phyloP scores from a whole-genome alignment of 1,140 invertebrate genomes.

The Aphelinus atriplicis region DNA sequence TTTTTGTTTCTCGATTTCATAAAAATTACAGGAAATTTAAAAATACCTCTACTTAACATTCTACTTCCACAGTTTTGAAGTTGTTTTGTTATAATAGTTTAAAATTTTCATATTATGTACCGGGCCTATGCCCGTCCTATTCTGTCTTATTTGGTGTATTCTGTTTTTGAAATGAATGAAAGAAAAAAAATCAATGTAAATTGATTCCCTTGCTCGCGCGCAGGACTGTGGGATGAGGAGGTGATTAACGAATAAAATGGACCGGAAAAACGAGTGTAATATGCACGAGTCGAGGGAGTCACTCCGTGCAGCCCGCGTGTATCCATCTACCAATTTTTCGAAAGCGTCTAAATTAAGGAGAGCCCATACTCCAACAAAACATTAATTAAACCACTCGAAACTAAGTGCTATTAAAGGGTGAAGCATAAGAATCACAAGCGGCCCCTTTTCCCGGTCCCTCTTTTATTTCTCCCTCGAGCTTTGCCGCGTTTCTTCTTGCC shows the following conservation, averaged over 20 bases:
- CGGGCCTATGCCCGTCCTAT: too few relatives aligned
- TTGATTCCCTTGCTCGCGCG: too few relatives aligned
- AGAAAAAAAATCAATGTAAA: too few relatives aligned
- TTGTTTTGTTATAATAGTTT: too few relatives aligned
- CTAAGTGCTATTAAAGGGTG: constrained; percentile 58
- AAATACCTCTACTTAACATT: too few relatives aligned
- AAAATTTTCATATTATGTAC: too few relatives aligned
- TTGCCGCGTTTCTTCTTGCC: background rate
- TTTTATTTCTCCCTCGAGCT: background rate
- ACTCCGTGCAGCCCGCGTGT: background rate
- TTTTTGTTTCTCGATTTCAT: too few relatives aligned
- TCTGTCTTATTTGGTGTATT: too few relatives aligned
- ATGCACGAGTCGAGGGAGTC: background rate
- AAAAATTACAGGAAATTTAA: too few relatives aligned
- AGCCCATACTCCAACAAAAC: constrained; percentile 49
- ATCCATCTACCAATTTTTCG: constrained; percentile 55
- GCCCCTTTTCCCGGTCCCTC: constrained; percentile 6
- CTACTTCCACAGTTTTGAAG: too few relatives aligned
- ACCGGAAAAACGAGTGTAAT: background rate
- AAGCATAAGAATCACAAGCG: constrained; percentile 47
- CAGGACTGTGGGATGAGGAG: too few relatives aligned
- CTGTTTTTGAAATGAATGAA: too few relatives aligned
- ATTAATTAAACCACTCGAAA: constrained; percentile 61
- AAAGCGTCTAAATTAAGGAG: constrained; percentile 59
- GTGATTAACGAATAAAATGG: background rate